Conservation (phyloP, 92 coral and sea anemone genomes). For the Ricordea florida region DNA sequence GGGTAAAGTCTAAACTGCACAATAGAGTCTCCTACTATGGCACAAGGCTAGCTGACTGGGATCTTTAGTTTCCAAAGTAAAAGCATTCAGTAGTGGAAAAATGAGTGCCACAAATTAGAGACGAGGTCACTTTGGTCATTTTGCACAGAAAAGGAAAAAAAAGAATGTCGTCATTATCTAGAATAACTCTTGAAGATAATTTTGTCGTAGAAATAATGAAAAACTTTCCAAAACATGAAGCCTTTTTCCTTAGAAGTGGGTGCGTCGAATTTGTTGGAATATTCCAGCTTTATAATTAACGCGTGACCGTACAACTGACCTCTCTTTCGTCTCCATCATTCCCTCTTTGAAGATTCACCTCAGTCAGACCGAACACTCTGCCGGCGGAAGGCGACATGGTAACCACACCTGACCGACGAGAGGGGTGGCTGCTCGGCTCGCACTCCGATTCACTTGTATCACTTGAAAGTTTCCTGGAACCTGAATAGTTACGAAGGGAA, state of each 20-base stretch:
- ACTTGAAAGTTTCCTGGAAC: conserved; percentile 29
- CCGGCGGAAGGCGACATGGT: conserved; percentile 7
- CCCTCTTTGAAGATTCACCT: conserved; percentile 45
- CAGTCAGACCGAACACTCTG: conserved; percentile 83
- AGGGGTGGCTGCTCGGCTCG: conserved; percentile 32
- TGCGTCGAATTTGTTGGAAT: not conserved
- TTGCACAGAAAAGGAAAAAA: too few relatives aligned
- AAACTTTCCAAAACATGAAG: not conserved
- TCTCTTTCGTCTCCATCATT: not conserved
- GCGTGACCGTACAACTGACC: conserved; percentile 43
- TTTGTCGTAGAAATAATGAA: too few relatives aligned
- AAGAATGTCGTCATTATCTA: too few relatives aligned
- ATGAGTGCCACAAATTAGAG: too few relatives aligned
- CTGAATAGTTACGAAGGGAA: too few relatives aligned
- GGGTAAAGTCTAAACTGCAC: too few relatives aligned
- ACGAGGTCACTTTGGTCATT: too few relatives aligned
- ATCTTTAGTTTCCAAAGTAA: not conserved
- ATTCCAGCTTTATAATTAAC: not conserved
- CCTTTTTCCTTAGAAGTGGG: not conserved
- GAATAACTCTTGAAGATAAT: too few relatives aligned
- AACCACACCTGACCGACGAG: conserved; percentile 6
- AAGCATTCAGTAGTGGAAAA: too few relatives aligned
- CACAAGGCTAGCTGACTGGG: too few relatives aligned
- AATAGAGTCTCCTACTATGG: too few relatives aligned
- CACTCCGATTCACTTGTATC: conserved; percentile 59